These are phyloP conservation scores for Lagopus muta DNA, from an alignment of 2,113 vertebrate genomes.

Conservation along the genomic window DNA sequence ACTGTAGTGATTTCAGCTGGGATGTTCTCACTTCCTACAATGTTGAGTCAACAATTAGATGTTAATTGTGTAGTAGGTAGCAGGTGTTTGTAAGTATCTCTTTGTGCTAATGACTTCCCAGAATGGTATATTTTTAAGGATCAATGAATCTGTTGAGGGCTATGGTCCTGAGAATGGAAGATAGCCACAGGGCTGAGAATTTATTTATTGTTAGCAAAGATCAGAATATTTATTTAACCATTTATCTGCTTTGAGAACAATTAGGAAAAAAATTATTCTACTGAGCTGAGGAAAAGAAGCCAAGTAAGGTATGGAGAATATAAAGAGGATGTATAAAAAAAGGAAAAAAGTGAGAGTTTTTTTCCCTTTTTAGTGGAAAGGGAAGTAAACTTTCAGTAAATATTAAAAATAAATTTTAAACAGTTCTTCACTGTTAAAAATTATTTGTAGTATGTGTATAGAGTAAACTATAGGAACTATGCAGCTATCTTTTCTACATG, in stretches of 20 bases:
- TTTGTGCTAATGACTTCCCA: slow-evolving; percentile 25
- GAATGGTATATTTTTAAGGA: slow-evolving; percentile 47
- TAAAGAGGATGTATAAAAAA: background rate
- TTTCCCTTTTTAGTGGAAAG: too few relatives aligned
- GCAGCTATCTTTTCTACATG: background rate
- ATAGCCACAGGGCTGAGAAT: background rate
- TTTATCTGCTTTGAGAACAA: background rate
- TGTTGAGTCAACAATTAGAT: background rate
- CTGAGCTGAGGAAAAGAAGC: background rate
- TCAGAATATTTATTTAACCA: background rate
- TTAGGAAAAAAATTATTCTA: background rate
- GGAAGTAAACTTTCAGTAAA: background rate
- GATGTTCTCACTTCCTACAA: background rate
- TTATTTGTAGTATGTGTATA: background rate
- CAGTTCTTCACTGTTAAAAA: background rate
- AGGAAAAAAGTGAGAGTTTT: background rate
- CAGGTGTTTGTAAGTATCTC: slow-evolving; percentile 4
- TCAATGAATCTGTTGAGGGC: slow-evolving; percentile 24
- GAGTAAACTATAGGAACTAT: background rate
- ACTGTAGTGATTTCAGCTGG: background rate
- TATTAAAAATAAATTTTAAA: background rate
- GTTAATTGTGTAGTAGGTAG: background rate
- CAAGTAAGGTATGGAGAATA: too few relatives aligned
- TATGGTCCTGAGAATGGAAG: background rate
- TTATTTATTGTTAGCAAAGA: background rate